Base-by-base conservation (phyloP, 2,888 invertebrate species). In the Marasmarcha lunaedactyla region DNA sequence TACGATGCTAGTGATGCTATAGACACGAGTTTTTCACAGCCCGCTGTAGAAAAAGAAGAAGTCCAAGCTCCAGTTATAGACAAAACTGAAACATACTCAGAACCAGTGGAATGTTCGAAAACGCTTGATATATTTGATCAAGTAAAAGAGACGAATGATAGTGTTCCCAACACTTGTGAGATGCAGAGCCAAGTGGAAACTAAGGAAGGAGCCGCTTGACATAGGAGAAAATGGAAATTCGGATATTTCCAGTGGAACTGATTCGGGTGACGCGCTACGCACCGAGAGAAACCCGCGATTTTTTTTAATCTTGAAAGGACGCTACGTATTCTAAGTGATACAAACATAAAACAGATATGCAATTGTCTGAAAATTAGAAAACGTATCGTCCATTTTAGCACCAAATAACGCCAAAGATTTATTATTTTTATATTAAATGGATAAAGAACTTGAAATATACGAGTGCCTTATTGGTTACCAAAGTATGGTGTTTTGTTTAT, bases 401-500 rank as follows among this genome's bases (percentile, higher is more conserved):
- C 55, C 49, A 46, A 54, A 54, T 57, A 71, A 76, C 73, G 74
- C 78, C 79, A 81, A 78, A 81, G 77, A 78, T 71, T 71, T 66
- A 62, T 65, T 58, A 70, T 66, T 63, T 71, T 71, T 71, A 74
- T 67, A 70, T 60, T 57, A 56, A 59, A 30, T 30, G 4, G 52
- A 55, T 50, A 51, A 64, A 57, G 70, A 55, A 70, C 54, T 63
- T 74, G 63, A 76, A 81, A 81, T 81, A 81, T 79, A 81, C 71
- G 73, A 78, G 81, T 81, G 83, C 83, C 81, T 81, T 83, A 78
- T 76, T 81, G 79, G 79, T 78, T 68, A 72, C 66, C 64, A 61
- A 69, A 56, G 20, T 30, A 49, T 67, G 71, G 74, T 74, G 76
- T 78, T 79, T 79, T 79, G 73, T 73, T 79, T 71, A 58, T 57